Evolutionary conservation across 2,888 invertebrate genomes (phyloP), one percentile per base, ranked within the genome.

Genomic region (Sabatieria punctata): DNA sequence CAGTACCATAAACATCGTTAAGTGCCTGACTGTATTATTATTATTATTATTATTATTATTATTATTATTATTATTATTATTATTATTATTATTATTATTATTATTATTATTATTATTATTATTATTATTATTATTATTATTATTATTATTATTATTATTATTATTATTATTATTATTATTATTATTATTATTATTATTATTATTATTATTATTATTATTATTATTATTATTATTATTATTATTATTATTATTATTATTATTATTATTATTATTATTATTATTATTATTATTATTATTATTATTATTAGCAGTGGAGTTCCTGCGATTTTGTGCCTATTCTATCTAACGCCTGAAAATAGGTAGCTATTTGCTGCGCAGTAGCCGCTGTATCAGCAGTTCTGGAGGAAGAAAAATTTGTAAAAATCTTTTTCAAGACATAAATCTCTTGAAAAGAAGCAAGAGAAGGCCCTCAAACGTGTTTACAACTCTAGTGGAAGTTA

Each of bases 121-220:
- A 39, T 39, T 24, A 39, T 39, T 24, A 39, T 39, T 24, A 39
- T 39, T 24, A 39, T 39, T 24, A 39, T 39, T 24, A 39, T 39
- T 24, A 39, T 39, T 24, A 39, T 39, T 24, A 39, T 39, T 24
- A 39, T 39, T 24, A 39, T 39, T 24, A 39, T 39, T 24, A 39
- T 39, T 24, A 39, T 39, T 24, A 39, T 39, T 24, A 39, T 39
- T 24, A 39, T 39, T 24, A 39, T 39, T 24, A 39, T 39, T 24
- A 39, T 39, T 24, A 39, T 39, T 24, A 39, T 39, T 24, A 39
- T 39, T 24, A 39, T 39, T 24, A 39, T 39, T 39, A 39, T 39
- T 39, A 39, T 39, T 39, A 39, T 39, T 39, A 39, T 39, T 39
- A 39, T 39, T 39, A 39, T 39, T 39, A 39, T 39, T 39, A 39